phyloP scores from a whole-genome alignment of 1,140 invertebrate species.

The Atta texana region DNA sequence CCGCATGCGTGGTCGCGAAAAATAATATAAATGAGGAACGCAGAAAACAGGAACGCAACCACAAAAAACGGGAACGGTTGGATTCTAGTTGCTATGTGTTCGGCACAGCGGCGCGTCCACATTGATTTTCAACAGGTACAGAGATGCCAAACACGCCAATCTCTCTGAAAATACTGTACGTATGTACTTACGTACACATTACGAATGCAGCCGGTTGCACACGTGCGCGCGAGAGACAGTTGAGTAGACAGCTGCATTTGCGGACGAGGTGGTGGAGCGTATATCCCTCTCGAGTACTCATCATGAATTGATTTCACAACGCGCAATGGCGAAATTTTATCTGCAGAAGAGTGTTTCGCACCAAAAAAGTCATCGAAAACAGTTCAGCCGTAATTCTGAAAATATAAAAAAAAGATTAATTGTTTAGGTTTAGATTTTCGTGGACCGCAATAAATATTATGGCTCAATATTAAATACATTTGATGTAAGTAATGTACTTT shows the following conservation, averaged over 20 bases:
- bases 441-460: background rate
- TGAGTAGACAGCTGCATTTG: conserved; percentile 61
- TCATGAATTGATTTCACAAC: conserved; percentile 51
- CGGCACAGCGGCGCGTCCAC: conserved; percentile 1
- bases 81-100: conserved; percentile 5
- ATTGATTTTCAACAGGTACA: conserved; percentile 44
- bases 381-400: background rate
- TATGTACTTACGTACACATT: conserved; percentile 62
- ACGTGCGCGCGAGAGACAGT: conserved; percentile 43
- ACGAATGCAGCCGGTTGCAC: conserved; percentile 42
- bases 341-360: conserved; percentile 30
- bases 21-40: conserved; percentile 24
- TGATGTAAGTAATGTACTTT: background rate
- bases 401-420: background rate
- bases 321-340: conserved; percentile 36
- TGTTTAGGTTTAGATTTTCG: background rate
- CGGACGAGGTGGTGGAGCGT: conserved; percentile 53
- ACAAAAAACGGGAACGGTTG: conserved; percentile 25
- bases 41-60: background rate
- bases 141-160: background rate
- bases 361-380: conserved; percentile 41
- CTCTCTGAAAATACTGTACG: conserved; percentile 46
- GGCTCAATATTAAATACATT: background rate
- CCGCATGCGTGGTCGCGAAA: background rate
- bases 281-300: conserved; percentile 54